Evolutionary conservation across 30 jellyfish, hydroid and myxozoan genomes (phyloP).

Genomic region (Chrysaora quinquecirrha): DNA sequence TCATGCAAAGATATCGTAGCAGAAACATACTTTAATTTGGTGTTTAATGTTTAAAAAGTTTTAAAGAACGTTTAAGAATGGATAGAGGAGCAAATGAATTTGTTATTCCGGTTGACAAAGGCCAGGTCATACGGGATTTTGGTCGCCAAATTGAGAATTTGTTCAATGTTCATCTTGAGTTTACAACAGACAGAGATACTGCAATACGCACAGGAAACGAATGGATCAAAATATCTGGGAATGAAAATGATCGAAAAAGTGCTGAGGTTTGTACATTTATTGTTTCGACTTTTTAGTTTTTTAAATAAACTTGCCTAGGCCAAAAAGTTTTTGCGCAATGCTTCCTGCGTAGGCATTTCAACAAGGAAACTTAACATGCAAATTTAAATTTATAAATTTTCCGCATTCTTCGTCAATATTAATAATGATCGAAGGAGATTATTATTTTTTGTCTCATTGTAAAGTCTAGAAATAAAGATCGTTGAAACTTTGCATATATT

Average conservation of each 20-base stretch:
- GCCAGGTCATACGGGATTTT: slow-evolving; percentile 23
- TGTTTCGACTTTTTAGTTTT: too few species aligned
- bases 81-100: slow-evolving; percentile 41
- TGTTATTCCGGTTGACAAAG: slow-evolving; percentile 44
- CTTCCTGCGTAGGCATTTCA: too few species aligned
- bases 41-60: too few species aligned
- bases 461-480: too few species aligned
- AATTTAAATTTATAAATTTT: too few species aligned
- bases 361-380: too few species aligned
- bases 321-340: too few species aligned
- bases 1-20: not conserved
- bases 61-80: not conserved
- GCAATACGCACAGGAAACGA: slow-evolving; percentile 45
- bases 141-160: slow-evolving; percentile 4
- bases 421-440: too few species aligned
- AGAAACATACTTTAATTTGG: not conserved
- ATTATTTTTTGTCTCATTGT: too few species aligned
- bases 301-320: too few species aligned
- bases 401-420: too few species aligned
- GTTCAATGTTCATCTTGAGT: slow-evolving; percentile 44
- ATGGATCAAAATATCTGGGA: slow-evolving; percentile 62
- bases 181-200: slow-evolving; percentile 20
- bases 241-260: slow-evolving; percentile 1
- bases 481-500: too few species aligned
- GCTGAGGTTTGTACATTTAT: slow-evolving; percentile 54